Evolutionary conservation across 1,140 invertebrate genomes (phyloP).

Genomic region (Leguminivora glycinivorella): DNA sequence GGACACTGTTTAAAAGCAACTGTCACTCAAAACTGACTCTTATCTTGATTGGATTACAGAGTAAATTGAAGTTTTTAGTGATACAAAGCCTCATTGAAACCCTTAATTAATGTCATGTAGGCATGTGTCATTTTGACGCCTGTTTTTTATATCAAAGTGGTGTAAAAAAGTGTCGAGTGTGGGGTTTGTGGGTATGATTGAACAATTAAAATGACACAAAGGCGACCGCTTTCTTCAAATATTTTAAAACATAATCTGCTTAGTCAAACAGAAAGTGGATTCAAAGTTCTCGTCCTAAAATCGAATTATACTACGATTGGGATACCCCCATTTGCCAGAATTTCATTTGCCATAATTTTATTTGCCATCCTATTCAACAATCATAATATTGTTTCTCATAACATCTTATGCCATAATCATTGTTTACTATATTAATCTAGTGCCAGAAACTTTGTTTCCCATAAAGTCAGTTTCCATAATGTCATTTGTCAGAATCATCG

Average conservation of each 20-base stretch:
- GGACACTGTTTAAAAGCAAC: conserved; percentile 5
- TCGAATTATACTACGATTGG: too few relatives aligned
- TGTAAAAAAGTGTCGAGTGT: conserved; percentile 9
- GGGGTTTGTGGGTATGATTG: background rate
- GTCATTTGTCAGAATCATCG: too few relatives aligned
- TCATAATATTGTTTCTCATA: too few relatives aligned
- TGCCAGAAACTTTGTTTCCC: too few relatives aligned
- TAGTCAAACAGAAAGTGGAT: background rate
- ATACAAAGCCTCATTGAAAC: background rate
- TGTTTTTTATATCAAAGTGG: conserved; percentile 23
- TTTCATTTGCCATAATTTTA: too few relatives aligned
- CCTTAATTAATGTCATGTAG: conserved; percentile 53
- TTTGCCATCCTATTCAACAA: too few relatives aligned
- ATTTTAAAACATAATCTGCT: background rate
- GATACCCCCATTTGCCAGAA: too few relatives aligned
- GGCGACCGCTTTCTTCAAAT: background rate
- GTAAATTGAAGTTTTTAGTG: background rate
- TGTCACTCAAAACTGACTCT: conserved; percentile 24
- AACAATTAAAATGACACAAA: conserved; percentile 14
- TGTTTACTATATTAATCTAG: too few relatives aligned
- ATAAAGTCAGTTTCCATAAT: too few relatives aligned
- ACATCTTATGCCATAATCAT: too few relatives aligned
- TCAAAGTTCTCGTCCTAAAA: background rate
- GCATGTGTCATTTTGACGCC: conserved; percentile 49
- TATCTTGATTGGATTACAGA: background rate